Conservation (phyloP, 2,888 invertebrate species). For the Eristalis intricaria region DNA sequence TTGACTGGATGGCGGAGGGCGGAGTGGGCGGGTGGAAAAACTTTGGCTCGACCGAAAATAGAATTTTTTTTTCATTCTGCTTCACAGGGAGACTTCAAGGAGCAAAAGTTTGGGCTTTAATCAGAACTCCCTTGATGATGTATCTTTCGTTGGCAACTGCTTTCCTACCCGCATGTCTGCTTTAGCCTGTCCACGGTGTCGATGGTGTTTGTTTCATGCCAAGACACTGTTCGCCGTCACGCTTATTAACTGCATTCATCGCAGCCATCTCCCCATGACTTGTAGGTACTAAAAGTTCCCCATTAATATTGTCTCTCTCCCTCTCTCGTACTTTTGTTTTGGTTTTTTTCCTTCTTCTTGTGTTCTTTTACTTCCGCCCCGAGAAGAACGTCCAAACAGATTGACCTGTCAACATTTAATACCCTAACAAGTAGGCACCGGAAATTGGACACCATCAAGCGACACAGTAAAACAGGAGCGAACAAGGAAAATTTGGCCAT, state of each 20-base stretch:
- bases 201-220: conserved; percentile 29
- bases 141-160: conserved; percentile 11
- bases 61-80: not conserved
- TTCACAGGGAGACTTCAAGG: not conserved
- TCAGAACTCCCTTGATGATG: conserved; percentile 33
- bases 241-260: conserved; percentile 57
- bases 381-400: conserved; percentile 59
- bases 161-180: not conserved
- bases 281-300: conserved; percentile 24
- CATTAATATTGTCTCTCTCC: conserved; percentile 43
- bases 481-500: not conserved
- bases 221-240: conserved; percentile 48
- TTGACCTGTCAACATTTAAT: conserved; percentile 65
- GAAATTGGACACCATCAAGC: conserved; percentile 53
- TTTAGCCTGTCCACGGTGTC: not conserved
- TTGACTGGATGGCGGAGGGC: too few relatives aligned
- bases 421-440: conserved; percentile 53
- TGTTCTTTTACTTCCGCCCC: conserved; percentile 17
- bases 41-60: conserved; percentile 18
- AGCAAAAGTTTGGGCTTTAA: conserved; percentile 39
- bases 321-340: not conserved
- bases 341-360: not conserved
- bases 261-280: conserved; percentile 16
- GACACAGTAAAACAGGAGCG: not conserved
- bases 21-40: not conserved